Base-by-base conservation (phyloP, 2,888 invertebrate species). In the Caradrina clavipalpis region DNA sequence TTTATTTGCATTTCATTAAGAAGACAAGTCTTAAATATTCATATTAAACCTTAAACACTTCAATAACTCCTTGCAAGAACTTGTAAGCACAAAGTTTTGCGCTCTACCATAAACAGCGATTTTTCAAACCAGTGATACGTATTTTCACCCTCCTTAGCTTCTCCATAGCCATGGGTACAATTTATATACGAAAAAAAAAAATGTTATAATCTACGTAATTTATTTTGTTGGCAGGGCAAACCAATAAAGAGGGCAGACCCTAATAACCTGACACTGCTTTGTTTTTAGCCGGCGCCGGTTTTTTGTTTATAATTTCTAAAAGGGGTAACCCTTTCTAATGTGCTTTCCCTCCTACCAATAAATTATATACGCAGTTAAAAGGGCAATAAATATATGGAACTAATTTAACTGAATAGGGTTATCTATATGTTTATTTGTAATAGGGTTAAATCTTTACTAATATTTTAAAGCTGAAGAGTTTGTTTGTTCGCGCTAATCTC, bases 181-280 rank as follows among this genome's bases (percentile, higher is more conserved):
- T 78, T 10, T 45, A 78, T 59, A 35, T 21, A n/a, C n/a, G n/a
- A n/a, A n/a, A n/a, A 47, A 58, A 78, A 74, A 26, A 77, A 59
- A 39, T 59, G 17, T 15, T 26, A 15, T n/a, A 17, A 61, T 63
- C 31, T 61, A 10, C 22, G 21, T 56, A 49, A 35, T 59, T 53
- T 69, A 59, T 62, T 22, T 19, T 61, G 54, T 55, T 22, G 65
- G 51, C 51, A 49, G 31, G 53, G 31, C 50, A 49, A 51, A 50
- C 45, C 64, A 59, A 59, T 77, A 77, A 70, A 77, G 35, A 51
- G 13, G 42, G 1, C 17, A 15, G 19, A 50, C 54, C 57, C 51
- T 42, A 69, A 61, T 70, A 56, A 26, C 51, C 54, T 47, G 54
- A 70, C 61, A 53, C 7, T 69, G 81, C 65, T 70, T 81, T 77